Evolutionary conservation across 2,113 vertebrate species (phyloP).

Genomic region (Meleagris gallopavo): DNA sequence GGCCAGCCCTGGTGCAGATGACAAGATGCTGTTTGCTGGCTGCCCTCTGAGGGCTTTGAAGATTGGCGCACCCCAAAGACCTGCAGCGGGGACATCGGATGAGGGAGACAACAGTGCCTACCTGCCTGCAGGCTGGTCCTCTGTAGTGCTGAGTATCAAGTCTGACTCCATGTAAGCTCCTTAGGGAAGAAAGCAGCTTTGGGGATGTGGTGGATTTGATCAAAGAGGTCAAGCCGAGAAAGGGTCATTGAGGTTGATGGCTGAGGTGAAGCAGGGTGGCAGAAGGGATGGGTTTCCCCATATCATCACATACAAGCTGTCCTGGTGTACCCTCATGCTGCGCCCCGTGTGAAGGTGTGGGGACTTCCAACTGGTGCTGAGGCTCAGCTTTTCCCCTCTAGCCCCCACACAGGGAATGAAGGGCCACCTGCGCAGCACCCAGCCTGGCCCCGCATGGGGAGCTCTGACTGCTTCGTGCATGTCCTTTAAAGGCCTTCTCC

Average conservation of each 20-base stretch:
- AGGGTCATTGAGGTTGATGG: neutral
- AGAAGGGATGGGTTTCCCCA: neutral
- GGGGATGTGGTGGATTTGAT: neutral
- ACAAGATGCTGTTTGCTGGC: neutral
- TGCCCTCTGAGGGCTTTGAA: neutral
- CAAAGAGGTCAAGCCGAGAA: neutral
- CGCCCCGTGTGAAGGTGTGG: neutral
- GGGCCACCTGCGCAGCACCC: neutral
- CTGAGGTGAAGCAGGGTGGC: neutral
- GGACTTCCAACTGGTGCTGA: neutral
- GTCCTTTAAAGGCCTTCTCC: conserved; percentile 67
- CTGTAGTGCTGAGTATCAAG: neutral
- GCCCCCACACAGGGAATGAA: neutral
- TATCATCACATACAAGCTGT: fast-evolving
- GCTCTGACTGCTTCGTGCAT: neutral
- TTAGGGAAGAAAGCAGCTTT: conserved; percentile 59
- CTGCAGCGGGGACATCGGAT: neutral
- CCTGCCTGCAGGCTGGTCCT: neutral
- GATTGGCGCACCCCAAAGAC: neutral
- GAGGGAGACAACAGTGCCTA: neutral
- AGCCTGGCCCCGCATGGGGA: neutral
- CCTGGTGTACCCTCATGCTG: neutral
- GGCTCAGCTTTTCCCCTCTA: neutral
- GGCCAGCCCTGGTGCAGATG: fast-evolving
- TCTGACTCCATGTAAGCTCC: conserved; percentile 4